phyloP scores from a whole-genome alignment of 1,140 invertebrate species.

The Nasonia giraulti region DNA sequence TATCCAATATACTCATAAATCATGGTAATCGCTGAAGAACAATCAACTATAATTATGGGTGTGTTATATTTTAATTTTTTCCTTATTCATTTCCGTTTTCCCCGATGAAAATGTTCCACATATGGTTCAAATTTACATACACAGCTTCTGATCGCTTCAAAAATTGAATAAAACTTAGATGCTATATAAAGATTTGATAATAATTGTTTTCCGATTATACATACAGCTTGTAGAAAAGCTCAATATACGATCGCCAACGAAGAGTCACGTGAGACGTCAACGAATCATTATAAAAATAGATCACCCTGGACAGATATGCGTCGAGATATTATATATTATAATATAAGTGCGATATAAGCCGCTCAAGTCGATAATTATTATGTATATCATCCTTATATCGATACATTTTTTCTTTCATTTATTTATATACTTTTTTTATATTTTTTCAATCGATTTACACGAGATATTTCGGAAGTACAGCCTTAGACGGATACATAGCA shows the following conservation, averaged over 20 bases:
- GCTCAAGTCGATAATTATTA: background rate
- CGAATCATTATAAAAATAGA: slow-evolving; percentile 44
- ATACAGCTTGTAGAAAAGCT: slow-evolving; percentile 16
- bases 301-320: slow-evolving; percentile 15
- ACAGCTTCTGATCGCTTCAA: too few relatives aligned
- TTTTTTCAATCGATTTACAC: background rate
- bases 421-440: background rate
- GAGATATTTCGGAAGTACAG: background rate
- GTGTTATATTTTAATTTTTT: too few relatives aligned
- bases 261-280: slow-evolving; percentile 13
- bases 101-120: too few relatives aligned
- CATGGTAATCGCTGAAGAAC: too few relatives aligned
- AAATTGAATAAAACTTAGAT: too few relatives aligned
- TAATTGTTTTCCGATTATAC: background rate
- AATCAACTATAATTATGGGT: too few relatives aligned
- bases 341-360: slow-evolving; percentile 8
- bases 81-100: too few relatives aligned
- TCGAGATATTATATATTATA: background rate
- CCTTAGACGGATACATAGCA: too few relatives aligned
- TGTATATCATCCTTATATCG: background rate
- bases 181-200: too few relatives aligned
- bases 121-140: too few relatives aligned
- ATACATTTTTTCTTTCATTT: background rate
- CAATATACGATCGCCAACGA: background rate
- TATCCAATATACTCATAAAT: background rate